Evolutionary conservation across 2,113 vertebrate genomes (phyloP).

Genomic region (Strix aluco): DNA sequence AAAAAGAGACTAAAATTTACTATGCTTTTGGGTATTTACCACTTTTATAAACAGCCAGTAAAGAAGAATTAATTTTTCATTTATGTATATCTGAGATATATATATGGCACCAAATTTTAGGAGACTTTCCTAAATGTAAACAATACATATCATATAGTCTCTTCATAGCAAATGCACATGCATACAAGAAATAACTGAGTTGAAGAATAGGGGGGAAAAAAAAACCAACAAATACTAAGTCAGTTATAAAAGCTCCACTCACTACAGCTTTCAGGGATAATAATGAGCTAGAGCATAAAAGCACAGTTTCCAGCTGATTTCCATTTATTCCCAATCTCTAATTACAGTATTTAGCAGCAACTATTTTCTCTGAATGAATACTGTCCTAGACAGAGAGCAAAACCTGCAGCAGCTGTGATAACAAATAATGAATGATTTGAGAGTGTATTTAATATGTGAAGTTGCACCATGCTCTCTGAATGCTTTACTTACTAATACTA

Average conservation of each 20-base stretch:
- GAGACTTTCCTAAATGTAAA: neutral
- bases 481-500: constrained; percentile 19
- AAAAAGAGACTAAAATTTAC: neutral
- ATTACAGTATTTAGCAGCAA: constrained; percentile 56
- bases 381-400: constrained; percentile 18
- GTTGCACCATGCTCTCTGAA: constrained; percentile 24
- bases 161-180: neutral
- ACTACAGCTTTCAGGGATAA: neutral
- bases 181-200: neutral
- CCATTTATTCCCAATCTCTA: constrained; percentile 36
- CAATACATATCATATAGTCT: neutral
- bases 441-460: constrained; percentile 22
- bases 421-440: constrained; percentile 55
- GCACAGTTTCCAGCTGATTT: constrained; percentile 38
- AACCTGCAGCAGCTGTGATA: constrained; percentile 47
- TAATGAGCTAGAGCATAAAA: constrained; percentile 12
- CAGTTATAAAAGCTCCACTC: neutral
- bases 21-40: neutral
- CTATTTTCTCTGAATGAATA: constrained; percentile 58
- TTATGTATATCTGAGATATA: neutral
- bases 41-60: neutral
- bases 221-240: neutral
- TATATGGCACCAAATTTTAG: neutral
- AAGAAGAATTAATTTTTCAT: neutral
- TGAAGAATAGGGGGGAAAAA: neutral